Evolutionary conservation across 2,797 vertebrate species (phyloP).

Genomic region (Chiroxiphia lanceolata): DNA sequence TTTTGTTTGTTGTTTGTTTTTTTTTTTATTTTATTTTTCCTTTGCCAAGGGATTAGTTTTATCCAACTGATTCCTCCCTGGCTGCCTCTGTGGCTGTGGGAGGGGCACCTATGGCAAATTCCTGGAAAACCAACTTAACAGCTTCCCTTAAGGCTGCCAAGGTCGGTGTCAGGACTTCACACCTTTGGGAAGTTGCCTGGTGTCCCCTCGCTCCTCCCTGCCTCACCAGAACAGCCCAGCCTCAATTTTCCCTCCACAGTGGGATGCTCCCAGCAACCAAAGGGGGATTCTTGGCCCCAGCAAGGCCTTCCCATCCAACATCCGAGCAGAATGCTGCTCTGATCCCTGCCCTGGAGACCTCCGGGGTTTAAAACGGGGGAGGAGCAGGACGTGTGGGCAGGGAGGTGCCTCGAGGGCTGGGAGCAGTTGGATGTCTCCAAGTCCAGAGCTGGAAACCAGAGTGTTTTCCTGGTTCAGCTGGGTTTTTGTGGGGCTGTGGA

Average conservation of each 20-base stretch:
- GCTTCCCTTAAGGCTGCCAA: background rate
- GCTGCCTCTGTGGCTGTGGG: background rate
- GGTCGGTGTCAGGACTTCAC: background rate
- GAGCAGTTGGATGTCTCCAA: background rate
- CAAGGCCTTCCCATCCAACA: background rate
- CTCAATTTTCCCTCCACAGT: accelerated
- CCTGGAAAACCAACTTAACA: background rate
- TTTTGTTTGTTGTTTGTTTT: too few species aligned
- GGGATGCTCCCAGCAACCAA: background rate
- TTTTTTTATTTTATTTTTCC: background rate
- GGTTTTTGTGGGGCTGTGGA: background rate
- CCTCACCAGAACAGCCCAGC: background rate
- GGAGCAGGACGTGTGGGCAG: background rate
- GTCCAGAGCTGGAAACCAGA: background rate
- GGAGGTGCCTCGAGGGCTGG: background rate
- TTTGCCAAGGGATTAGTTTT: background rate
- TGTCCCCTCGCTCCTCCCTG: background rate
- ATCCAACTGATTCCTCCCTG: background rate
- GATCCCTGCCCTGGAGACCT: background rate
- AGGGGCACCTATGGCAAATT: background rate
- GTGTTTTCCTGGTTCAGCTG: accelerated
- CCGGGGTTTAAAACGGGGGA: accelerated
- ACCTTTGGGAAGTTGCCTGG: background rate
- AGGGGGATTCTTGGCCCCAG: too few species aligned
- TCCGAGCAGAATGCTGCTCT: background rate